phyloP scores from a whole-genome alignment of 2,888 invertebrate genomes.

The Lycaena phlaeas region DNA sequence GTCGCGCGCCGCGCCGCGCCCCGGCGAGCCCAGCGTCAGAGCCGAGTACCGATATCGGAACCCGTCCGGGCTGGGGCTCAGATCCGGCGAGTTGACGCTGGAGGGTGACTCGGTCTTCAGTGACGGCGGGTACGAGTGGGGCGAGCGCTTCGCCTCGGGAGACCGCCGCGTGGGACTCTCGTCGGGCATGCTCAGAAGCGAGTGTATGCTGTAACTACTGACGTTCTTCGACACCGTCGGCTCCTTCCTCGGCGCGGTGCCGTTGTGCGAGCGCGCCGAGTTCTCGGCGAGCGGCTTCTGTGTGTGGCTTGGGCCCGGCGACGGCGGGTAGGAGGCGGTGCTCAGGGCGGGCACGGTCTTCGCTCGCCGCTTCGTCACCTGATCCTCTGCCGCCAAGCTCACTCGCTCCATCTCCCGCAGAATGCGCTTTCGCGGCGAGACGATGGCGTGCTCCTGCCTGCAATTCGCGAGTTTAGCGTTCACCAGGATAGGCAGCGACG shows the following conservation, averaged over 20 bases:
- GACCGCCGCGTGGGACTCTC: conserved; percentile 46
- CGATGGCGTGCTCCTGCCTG: conserved; percentile 72
- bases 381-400: conserved; percentile 74
- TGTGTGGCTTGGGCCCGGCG: conserved; percentile 35
- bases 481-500: conserved; percentile 48
- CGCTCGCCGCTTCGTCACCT: conserved; percentile 75
- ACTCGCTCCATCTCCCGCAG: conserved; percentile 86
- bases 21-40: conserved; percentile 43
- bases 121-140: conserved; percentile 36
- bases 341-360: conserved; percentile 56
- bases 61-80: conserved; percentile 55
- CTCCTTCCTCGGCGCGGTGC: conserved; percentile 37
- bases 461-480: conserved; percentile 59
- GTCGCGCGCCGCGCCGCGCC: conserved; percentile 40
- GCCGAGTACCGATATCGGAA: conserved; percentile 52
- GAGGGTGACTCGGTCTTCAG: conserved; percentile 53
- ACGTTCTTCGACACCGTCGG: conserved; percentile 55
- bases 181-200: conserved; percentile 80
- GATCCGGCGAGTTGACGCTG: conserved; percentile 53
- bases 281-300: conserved; percentile 32
- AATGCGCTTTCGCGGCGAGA: conserved; percentile 88
- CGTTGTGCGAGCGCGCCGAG: conserved; percentile 33
- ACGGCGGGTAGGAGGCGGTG: conserved; percentile 35
- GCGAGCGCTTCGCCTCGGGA: conserved; percentile 53
- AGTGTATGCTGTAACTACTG: conserved; percentile 89